Evolutionary conservation across 2,888 invertebrate genomes (phyloP).

Genomic region (Calameuta idolon): DNA sequence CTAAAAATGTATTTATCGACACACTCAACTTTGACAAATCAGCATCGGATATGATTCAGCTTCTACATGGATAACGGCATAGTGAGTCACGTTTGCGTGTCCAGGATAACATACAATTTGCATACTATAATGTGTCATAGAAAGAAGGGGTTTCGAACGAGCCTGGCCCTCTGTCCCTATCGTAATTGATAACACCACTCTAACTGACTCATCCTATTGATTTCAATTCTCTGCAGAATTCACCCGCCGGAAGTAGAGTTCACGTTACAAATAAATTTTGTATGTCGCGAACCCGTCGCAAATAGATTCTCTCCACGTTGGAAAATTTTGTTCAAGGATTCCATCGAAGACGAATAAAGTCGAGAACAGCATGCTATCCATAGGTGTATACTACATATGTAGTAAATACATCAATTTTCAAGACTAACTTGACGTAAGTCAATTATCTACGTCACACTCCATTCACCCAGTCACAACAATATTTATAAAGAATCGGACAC

Average conservation of each 20-base stretch:
- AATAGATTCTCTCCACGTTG: neutral
- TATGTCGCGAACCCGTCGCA: neutral
- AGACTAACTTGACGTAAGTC: neutral
- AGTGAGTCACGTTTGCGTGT: neutral
- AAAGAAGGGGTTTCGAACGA: neutral
- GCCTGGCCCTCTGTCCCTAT: neutral
- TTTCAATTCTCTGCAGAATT: neutral
- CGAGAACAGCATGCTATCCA: neutral
- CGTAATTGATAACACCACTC: conserved; percentile 1
- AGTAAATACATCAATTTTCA: neutral
- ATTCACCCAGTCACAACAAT: neutral
- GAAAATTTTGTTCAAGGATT: neutral
- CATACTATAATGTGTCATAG: conserved; percentile 3
- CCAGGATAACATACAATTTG: neutral
- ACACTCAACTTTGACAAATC: neutral
- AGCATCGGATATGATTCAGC: conserved; percentile 6
- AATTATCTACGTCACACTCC: neutral
- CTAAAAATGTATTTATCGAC: neutral
- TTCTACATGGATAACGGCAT: neutral
- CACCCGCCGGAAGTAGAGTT: neutral
- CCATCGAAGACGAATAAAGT: neutral
- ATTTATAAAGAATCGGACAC: neutral
- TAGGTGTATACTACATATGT: neutral
- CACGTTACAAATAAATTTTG: neutral
- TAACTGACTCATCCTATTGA: conserved; percentile 6